Base-by-base conservation (phyloP, 2,113 vertebrate species). In the Zosterops japonicus region DNA sequence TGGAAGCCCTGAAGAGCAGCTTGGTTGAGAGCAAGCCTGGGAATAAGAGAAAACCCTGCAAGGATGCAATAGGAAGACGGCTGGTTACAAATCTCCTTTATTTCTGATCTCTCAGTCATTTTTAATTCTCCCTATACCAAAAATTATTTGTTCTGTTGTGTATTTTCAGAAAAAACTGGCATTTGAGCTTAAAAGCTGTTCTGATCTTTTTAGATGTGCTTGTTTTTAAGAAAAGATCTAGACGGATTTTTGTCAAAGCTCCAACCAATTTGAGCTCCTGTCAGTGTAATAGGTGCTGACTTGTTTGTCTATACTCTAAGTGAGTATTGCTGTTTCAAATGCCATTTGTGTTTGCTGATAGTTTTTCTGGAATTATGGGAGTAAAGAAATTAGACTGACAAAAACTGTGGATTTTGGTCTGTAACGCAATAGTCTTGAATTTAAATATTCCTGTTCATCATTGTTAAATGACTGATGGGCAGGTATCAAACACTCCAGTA, bases 301-400 rank as follows among this genome's bases (percentile, higher is more conserved):
- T 85, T 83, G 55, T 95, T 87, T 93, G 44, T 41, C 9, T 82
- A 3, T 28, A 4, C 11, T 71, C 14, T 88, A 36, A 76, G 77
- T 82, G 49, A 96, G 80, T 42, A 75, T 49, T 96, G 44, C 47
- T 97, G 68, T 80, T 97, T 96, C 92, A 96, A 95, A 97, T 95
- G 77, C 47, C 42, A 65, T 77, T 96, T 97, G 55, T 94, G 61
- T 72, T 95, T 93, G 86, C 88, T 95, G 77, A 49, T 93, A 60
- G 96, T 92, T 92, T 92, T 72, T 50, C 27, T 74, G 79, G 75
- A 97, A 60, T 91, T 96, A 95, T 8, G 49, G 39, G 72, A 59
- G 47, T 47, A 59, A 76, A 56, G 16, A 79, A 94, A 95, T 93
- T 74, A 92, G 86, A 63, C 87, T 80, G 91, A 64, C 82, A 89